Evolutionary conservation across 2,113 vertebrate genomes (phyloP), one percentile per base, ranked within the genome.

Genomic region (Empidonax alnorum): DNA sequence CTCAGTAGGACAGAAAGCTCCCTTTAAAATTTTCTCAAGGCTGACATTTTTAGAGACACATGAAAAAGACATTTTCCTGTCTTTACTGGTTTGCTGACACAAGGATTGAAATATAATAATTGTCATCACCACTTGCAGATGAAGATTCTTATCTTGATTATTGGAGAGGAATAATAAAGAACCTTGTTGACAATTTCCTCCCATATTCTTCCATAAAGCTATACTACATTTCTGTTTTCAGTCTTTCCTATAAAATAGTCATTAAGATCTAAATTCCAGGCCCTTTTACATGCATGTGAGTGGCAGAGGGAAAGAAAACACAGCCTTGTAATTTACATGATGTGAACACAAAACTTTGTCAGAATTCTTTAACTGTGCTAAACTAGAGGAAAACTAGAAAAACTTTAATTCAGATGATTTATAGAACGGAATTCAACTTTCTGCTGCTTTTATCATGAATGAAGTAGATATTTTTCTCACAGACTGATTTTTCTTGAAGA

Each of bases 101-200:
- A 58, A 69, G 50, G 35, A 16, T 7, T 80, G 44, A 49, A 87
- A 22, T 3, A 6, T 25, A 35, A 6, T 28, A n/a, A 68, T 27
- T 73, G 14, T 23, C n/a, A 83, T 49, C 67, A 69, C 65, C 17
- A 7, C 12, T 66, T 76, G 28, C 12, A 52, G 35, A 42, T 68
- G 17, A 84, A 31, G 65, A 35, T 9, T n/a, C 19, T 71, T 25
- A 27, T 10, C 59, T 46, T 84, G 14, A 61, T 12, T 63, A 42
- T 11, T 68, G 53, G 30, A 63, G 23, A 59, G 12, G 28, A 82
- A 35, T 35, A 90, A 59, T 42, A 82, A 59, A 58, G 37, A 52
- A 62, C 7, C 1, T 63, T 35, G 18, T 27, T 33, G 31, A 20
- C 5, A 78, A 8, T 17, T n/a, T 39, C 4, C 0, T 0, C 25